Percentiles rank a stretch among this genome's conserved stretches.
Conservation (phyloP, 2,797 vertebrate genomes). For the Molossus molossus region DNA sequence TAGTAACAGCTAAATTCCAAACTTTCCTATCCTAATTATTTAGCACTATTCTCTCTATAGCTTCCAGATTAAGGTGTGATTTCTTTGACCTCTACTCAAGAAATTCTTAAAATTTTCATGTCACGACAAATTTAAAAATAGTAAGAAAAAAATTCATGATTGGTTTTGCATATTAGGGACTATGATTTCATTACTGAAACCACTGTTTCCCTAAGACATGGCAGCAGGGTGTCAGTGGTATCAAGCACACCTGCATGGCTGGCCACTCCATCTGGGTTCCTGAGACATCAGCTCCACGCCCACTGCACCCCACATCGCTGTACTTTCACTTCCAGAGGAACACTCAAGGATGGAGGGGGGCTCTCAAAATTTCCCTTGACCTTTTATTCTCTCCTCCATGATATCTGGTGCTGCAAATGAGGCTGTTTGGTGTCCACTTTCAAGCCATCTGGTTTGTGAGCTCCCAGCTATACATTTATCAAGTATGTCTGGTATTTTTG, state of each 20-base stretch:
- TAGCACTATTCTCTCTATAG: neutral
- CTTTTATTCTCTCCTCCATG: neutral
- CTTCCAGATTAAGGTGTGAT: neutral
- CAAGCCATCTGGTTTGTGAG: slow-evolving; percentile 35
- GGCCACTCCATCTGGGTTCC: neutral
- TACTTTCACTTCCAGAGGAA: neutral
- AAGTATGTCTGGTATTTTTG: slow-evolving; percentile 23
- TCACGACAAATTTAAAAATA: slow-evolving; percentile 47
- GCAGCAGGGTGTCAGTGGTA: neutral
- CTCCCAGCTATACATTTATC: slow-evolving; percentile 46
- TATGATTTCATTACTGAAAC: neutral
- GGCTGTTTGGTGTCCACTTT: neutral
- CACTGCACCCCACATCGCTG: neutral
- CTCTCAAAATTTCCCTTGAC: neutral
- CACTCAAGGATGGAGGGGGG: neutral
- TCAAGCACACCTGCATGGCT: neutral
- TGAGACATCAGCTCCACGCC: no score
- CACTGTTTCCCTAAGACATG: neutral
- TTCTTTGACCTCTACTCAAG: neutral
- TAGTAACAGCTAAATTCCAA: slow-evolving; percentile 7
- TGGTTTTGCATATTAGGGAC: neutral
- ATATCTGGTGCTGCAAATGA: neutral
- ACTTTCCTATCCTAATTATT: neutral
- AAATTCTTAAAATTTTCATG: slow-evolving; percentile 26
- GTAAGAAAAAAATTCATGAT: neutral